Percentiles rank a stretch among this genome's conserved stretches.
Evolutionary conservation across 2,888 invertebrate genomes (phyloP).

Genomic region (Aphidius colemani): DNA sequence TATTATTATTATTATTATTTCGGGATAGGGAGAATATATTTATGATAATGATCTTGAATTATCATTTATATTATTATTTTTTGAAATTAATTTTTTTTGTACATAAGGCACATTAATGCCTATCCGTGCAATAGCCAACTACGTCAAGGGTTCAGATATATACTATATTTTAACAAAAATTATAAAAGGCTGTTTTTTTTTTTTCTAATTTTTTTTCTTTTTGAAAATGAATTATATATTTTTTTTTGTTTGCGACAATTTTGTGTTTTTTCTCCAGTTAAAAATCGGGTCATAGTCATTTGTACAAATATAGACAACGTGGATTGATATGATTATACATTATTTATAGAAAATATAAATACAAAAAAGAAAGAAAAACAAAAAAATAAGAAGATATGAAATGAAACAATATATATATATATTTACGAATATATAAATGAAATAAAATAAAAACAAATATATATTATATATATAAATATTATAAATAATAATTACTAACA

Average conservation of each 20-base stretch:
- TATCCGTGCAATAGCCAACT: no score
- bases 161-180: not conserved
- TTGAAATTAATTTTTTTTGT: slow-evolving; percentile 4
- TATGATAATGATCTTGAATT: slow-evolving; percentile 1
- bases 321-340: slow-evolving; percentile 44
- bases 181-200: slow-evolving; percentile 24
- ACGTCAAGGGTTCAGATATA: no score
- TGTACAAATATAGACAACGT: slow-evolving; percentile 51
- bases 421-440: slow-evolving; percentile 27
- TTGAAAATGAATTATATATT: slow-evolving; percentile 6
- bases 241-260: not conserved
- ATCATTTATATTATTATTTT: slow-evolving; percentile 4
- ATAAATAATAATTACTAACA: slow-evolving; percentile 24
- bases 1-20: not conserved
- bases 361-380: slow-evolving; percentile 17
- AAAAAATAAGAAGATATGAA: slow-evolving; percentile 32
- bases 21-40: slow-evolving; percentile 4
- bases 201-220: slow-evolving; percentile 19
- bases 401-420: slow-evolving; percentile 30
- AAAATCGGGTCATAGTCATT: slow-evolving; percentile 39
- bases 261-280: slow-evolving; percentile 5
- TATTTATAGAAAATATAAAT: slow-evolving; percentile 41
- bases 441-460: slow-evolving; percentile 1
- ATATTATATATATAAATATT: not conserved
- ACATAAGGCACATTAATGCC: not conserved